Base-by-base conservation (phyloP, 53 echinoderm and acorn worm species). In the Arbacia lixula region DNA sequence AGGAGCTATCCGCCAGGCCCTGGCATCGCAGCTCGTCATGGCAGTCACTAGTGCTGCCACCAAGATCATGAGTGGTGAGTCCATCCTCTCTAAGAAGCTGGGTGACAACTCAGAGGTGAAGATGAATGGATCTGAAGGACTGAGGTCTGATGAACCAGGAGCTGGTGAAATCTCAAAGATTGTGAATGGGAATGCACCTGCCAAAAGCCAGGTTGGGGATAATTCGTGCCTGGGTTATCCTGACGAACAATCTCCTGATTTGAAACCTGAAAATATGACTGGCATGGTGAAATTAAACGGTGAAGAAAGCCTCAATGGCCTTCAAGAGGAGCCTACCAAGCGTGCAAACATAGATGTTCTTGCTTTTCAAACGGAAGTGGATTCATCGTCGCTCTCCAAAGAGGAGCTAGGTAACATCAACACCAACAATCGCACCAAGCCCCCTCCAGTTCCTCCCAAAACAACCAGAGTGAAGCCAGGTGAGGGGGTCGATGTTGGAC, bases 21-120 rank as follows among this genome's bases (percentile, higher is more conserved):
- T 81, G 22, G 82, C 82, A 27, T 81, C 82, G n/a, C 46, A 81
- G 49, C 82, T 81, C 43, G 82, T 81, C 12, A 27, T 46, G 42
- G 39, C 82, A 19, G 82, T 63, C 29, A 63, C 62, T 5, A 22
- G 63, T 25, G 82, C 43, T 19, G 64, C 82, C 43, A 21, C 64
- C 10, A 63, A 63, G 34, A 43, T 63, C 2, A 26, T 63, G 31
- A 46, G 50, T 16, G 58, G 21, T 12, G 58, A 57, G 40, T 31
- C 16, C 36, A 27, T 2, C 8, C 28, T 31, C 49, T 50, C 72
- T 28, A 19, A 29, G 21, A 31, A 50, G 27, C 46, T 10, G 14
- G 46, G 46, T 46, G 46, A 46, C n/a, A n/a, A n/a, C n/a, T n/a
- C n/a, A n/a, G 24, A 38, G 9, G 21, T 14, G 12, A 69, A 40